Evolutionary conservation across 2,888 invertebrate genomes (phyloP).

Genomic region (Proisotoma minuta): DNA sequence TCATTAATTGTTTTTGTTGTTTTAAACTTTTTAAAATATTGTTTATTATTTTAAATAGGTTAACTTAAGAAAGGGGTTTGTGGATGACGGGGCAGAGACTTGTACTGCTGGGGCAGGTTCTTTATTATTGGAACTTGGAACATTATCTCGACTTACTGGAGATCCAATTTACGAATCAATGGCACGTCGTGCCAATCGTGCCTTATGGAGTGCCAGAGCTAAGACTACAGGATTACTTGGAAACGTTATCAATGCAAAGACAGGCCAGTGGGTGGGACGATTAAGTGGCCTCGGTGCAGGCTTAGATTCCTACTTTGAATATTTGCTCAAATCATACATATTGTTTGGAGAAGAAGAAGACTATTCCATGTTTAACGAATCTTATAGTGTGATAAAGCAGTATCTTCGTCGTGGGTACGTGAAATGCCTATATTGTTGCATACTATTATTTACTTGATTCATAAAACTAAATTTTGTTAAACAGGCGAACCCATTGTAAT

Average conservation of each 20-base stretch:
- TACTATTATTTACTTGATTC: background rate
- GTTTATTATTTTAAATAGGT: slow-evolving; percentile 51
- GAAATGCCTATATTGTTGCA: background rate
- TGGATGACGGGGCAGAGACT: slow-evolving; percentile 56
- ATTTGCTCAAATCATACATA: slow-evolving; percentile 60
- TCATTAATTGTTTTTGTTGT: background rate
- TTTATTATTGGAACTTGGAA: slow-evolving; percentile 60
- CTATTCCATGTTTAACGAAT: slow-evolving; percentile 58
- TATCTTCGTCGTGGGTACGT: slow-evolving; percentile 58
- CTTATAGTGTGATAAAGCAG: slow-evolving; percentile 56
- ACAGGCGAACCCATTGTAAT: slow-evolving; percentile 55
- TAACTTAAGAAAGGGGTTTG: slow-evolving; percentile 56
- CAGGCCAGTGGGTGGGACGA: slow-evolving; percentile 59
- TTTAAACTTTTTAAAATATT: background rate
- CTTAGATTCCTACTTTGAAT: slow-evolving; percentile 61
- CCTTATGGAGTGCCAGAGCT: slow-evolving; percentile 56
- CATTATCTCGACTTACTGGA: slow-evolving; percentile 57
- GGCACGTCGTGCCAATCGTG: slow-evolving; percentile 56
- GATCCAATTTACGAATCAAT: slow-evolving; percentile 60
- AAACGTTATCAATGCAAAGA: slow-evolving; percentile 61
- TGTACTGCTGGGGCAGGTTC: slow-evolving; percentile 63
- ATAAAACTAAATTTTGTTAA: slow-evolving; percentile 2
- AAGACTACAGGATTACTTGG: slow-evolving; percentile 59
- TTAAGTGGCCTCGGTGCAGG: slow-evolving; percentile 62
- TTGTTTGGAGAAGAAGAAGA: slow-evolving; percentile 59